phyloP scores from a whole-genome alignment of 2,113 vertebrate species.

The Ornithorhynchus anatinus region DNA sequence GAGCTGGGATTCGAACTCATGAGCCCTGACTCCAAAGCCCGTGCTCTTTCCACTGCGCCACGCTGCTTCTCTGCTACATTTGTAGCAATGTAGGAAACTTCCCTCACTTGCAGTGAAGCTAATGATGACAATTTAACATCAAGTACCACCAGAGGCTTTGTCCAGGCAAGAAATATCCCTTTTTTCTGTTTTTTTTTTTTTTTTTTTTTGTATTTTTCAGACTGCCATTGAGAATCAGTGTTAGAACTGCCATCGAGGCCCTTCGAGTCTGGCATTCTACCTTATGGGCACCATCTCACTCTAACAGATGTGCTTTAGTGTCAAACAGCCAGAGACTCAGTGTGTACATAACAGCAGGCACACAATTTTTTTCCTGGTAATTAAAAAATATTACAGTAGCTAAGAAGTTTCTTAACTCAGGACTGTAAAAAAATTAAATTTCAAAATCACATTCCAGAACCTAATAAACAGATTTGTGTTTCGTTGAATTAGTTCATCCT shows the following conservation, averaged over 20 bases:
- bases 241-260: neutral
- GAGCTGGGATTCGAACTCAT: too few species aligned
- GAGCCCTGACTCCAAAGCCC: too few species aligned
- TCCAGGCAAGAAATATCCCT: too few species aligned
- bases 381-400: neutral
- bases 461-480: too few species aligned
- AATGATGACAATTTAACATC: too few species aligned
- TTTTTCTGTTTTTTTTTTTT: too few species aligned
- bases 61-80: too few species aligned
- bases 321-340: neutral
- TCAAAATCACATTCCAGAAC: neutral
- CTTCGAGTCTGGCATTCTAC: neutral
- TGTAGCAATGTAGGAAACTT: too few species aligned
- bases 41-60: too few species aligned
- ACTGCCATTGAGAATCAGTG: neutral
- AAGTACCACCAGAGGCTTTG: too few species aligned
- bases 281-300: neutral
- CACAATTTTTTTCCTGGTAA: neutral
- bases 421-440: neutral
- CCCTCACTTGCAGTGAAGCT: too few species aligned
- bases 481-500: too few species aligned
- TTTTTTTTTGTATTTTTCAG: neutral
- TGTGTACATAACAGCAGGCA: neutral
- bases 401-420: neutral
- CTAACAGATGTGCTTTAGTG: conserved; percentile 3